Base-by-base conservation (phyloP, 1,140 invertebrate species). In the Drosophila triauraria region DNA sequence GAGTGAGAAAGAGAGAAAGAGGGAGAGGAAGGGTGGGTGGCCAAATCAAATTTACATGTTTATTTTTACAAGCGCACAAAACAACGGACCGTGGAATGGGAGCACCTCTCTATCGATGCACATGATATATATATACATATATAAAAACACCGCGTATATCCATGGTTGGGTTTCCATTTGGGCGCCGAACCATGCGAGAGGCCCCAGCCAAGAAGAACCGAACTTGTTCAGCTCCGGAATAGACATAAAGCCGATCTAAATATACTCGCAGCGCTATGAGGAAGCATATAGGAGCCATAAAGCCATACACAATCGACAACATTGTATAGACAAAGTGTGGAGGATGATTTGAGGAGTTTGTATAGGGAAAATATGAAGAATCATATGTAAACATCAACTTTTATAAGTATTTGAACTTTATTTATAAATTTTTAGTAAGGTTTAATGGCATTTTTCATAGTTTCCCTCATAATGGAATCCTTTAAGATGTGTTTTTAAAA, bases 21-120 rank as follows among this genome's bases (percentile, higher is more conserved):
- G n/a, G 8, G 3, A 13, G 15, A 27, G 46, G 47, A 25, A 56
- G 58, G 67, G 80, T 84, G 81, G 83, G 77, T 88, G 83, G 64
- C 68, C 84, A 75, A 87, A 88, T 88, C 72, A 88, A 88, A 84
- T 84, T 88, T 75, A 88, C 68, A 84, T 88, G 80, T 80, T 78
- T 88, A 88, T 87, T 87, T 87, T 80, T 88, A 87, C 81, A 88
- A 88, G 83, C 65, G 43, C 51, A 70, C 38, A 57, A 56, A 60
- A 70, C 60, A 78, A 63, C 72, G 44, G 47, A 72, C 44, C 61
- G 64, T 59, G 54, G 83, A 77, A 32, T 80, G 70, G 43, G 63
- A 57, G 46, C 59, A 51, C 51, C 75, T 78, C 63, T 77, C 74
- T 50, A 70, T 76, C 72, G 53, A 43, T 77, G 47, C 54, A 60